Conservation (phyloP, 2,888 invertebrate genomes). For the Keiferia lycopersicella region DNA sequence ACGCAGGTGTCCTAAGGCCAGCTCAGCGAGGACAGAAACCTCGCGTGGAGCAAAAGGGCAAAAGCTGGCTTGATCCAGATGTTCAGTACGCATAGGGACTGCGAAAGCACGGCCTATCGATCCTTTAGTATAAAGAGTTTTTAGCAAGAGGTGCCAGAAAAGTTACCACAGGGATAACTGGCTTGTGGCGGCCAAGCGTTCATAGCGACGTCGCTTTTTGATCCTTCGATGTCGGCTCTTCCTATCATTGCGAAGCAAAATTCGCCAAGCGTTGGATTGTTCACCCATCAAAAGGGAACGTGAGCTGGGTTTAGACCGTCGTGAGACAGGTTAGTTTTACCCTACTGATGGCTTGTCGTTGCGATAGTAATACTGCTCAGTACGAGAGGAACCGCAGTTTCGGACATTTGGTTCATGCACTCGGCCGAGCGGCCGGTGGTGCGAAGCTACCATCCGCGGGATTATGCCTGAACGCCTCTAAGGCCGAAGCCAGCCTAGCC, state of each 20-base stretch:
- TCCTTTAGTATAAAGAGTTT: slow-evolving; percentile 43
- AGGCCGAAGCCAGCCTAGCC: slow-evolving; percentile 19
- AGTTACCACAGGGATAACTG: slow-evolving; percentile 45
- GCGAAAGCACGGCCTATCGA: slow-evolving; percentile 86
- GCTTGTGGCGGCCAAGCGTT: slow-evolving; percentile 59
- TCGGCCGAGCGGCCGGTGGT: slow-evolving; percentile 83
- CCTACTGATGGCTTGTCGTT: slow-evolving; percentile 79
- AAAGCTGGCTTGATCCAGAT: slow-evolving; percentile 85
- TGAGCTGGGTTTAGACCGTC: slow-evolving; percentile 80
- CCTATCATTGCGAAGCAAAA: slow-evolving; percentile 88
- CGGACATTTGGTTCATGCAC: slow-evolving; percentile 83
- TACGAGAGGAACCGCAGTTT: slow-evolving; percentile 82
- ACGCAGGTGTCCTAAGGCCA: slow-evolving; percentile 84
- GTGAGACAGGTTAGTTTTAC: slow-evolving; percentile 79
- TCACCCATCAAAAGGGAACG: slow-evolving; percentile 85
- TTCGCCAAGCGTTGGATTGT: slow-evolving; percentile 87
- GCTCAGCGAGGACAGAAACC: slow-evolving; percentile 86
- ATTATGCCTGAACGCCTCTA: slow-evolving; percentile 16
- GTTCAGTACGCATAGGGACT: slow-evolving; percentile 84
- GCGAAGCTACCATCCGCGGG: slow-evolving; percentile 78
- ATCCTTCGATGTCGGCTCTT: slow-evolving; percentile 88
- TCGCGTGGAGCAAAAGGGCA: slow-evolving; percentile 86
- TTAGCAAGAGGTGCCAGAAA: slow-evolving; percentile 84
- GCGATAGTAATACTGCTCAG: slow-evolving; percentile 79
- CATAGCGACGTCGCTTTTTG: slow-evolving; percentile 86